Evolutionary conservation across 2,888 invertebrate genomes (phyloP), one percentile per base, ranked within the genome.

Genomic region (Campoletis raptor): DNA sequence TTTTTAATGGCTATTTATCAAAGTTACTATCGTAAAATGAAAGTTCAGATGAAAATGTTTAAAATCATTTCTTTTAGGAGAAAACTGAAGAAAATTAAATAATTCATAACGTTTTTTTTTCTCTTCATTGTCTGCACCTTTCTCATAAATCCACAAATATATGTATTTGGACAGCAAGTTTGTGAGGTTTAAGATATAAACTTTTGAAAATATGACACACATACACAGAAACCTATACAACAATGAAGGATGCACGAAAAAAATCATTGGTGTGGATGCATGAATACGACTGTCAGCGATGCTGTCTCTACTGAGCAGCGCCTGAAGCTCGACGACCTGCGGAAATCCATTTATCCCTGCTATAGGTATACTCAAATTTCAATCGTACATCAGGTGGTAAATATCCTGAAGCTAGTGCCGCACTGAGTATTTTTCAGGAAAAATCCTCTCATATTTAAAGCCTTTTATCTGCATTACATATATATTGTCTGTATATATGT

Each of bases 401-500:
- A 80, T 74, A 21, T 69, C 57, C 70, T 48, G 3, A 52, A 52
- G 70, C 64, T 64, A 36, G 66, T 66, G 57, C 18, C 81, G 72
- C 10, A 12, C 76, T 45, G 61, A 48, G 69, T 67, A 74, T 61
- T 72, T 76, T 80, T 84, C 69, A 24, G 74, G 64, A 54, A 40
- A 36, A 24, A 45, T 24, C 12, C 24, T 24, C 42, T 18, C 45
- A 45, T 12, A 6, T 42, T 12, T 45, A 45, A 69, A 69, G 45
- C 69, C 24, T 45, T 69, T 69, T 45, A 40, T 45, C 21, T n/a
- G 8, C 9, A 21, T 9, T 7, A 40, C 5, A 2, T 42, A 12
- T 10, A 42, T 21, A 21, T 24, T 21, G 12, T 69, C 42, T 42
- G 7, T 69, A 69, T 42, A 15, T 12, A 21, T 2, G 12, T 69